Percentiles rank a stretch among this genome's conserved stretches.
Conservation (phyloP, 2,797 vertebrate genomes). For the Monodelphis domestica region DNA sequence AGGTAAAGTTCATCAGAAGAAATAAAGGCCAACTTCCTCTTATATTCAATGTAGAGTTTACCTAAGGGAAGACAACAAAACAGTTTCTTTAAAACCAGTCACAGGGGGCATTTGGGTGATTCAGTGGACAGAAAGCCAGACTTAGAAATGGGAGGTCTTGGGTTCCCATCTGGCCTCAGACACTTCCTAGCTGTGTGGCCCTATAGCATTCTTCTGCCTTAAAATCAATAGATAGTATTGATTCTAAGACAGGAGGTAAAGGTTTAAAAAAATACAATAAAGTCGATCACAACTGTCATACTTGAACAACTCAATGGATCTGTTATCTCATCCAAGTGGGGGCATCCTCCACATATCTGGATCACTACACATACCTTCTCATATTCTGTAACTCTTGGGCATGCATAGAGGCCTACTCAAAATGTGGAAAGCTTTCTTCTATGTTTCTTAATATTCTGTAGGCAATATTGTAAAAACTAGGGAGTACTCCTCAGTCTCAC, state of each 20-base stretch:
- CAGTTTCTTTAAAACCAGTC: too few relatives aligned
- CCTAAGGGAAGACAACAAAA: background rate
- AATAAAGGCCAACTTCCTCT: background rate
- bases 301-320: background rate
- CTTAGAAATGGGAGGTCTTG: too few relatives aligned
- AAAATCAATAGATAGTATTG: too few relatives aligned
- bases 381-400: background rate
- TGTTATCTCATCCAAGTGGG: background rate
- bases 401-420: background rate
- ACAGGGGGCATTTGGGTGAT: too few relatives aligned
- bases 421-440: background rate
- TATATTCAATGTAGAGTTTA: background rate
- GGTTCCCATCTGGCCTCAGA: too few relatives aligned
- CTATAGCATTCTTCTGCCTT: too few relatives aligned
- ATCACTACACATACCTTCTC: background rate
- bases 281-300: background rate
- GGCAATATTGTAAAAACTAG: background rate
- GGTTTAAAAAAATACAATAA: too few relatives aligned
- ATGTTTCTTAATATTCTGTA: background rate
- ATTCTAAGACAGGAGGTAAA: too few relatives aligned
- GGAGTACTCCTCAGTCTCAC: background rate
- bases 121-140: too few relatives aligned
- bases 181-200: too few relatives aligned
- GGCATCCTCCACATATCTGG: background rate
- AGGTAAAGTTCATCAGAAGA: background rate